Percentiles rank a stretch among this genome's conserved stretches.
Evolutionary conservation across 37 sponge, comb jelly and placozoan genomes (phyloP).

Genomic region (Amphimedon queenslandica): DNA sequence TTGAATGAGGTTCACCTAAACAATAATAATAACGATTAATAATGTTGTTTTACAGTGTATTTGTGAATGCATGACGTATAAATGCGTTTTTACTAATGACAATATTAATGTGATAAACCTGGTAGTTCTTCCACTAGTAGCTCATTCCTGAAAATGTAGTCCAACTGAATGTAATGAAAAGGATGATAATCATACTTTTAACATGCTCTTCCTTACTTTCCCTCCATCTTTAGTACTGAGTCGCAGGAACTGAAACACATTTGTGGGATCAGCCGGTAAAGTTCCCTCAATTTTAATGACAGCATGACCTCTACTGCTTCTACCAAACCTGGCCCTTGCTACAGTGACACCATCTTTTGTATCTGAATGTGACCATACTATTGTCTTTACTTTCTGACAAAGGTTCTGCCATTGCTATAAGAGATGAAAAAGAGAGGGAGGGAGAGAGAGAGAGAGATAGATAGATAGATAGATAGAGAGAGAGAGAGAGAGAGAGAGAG

Average conservation of each 20-base stretch:
- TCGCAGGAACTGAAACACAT: slow-evolving; percentile 66
- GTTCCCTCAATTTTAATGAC: slow-evolving; percentile 76
- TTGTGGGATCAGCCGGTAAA: slow-evolving; percentile 29
- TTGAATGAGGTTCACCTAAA: slow-evolving; percentile 54
- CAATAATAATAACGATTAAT: not conserved
- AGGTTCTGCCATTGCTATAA: slow-evolving; percentile 65
- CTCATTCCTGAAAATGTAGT: slow-evolving; percentile 84
- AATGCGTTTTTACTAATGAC: not conserved
- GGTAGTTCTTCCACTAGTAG: slow-evolving; percentile 38
- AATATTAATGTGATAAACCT: slow-evolving; percentile 27
- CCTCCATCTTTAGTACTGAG: slow-evolving; percentile 75
- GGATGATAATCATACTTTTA: not conserved
- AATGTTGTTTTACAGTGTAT: too few species aligned
- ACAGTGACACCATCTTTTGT: slow-evolving; percentile 71
- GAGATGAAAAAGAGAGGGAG: not conserved
- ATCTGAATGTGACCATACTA: slow-evolving; percentile 61
- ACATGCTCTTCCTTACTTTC: slow-evolving; percentile 42
- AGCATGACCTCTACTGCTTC: slow-evolving; percentile 35
- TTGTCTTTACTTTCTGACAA: slow-evolving; percentile 23
- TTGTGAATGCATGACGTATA: too few species aligned
- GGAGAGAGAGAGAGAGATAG: not conserved
- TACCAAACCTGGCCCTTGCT: slow-evolving; percentile 67
- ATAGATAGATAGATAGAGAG: too few species aligned
- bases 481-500: not conserved
- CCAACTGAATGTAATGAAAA: slow-evolving; percentile 42